Evolutionary conservation across 2,888 invertebrate species (phyloP).

Genomic region (Meghimatium bilineatum): DNA sequence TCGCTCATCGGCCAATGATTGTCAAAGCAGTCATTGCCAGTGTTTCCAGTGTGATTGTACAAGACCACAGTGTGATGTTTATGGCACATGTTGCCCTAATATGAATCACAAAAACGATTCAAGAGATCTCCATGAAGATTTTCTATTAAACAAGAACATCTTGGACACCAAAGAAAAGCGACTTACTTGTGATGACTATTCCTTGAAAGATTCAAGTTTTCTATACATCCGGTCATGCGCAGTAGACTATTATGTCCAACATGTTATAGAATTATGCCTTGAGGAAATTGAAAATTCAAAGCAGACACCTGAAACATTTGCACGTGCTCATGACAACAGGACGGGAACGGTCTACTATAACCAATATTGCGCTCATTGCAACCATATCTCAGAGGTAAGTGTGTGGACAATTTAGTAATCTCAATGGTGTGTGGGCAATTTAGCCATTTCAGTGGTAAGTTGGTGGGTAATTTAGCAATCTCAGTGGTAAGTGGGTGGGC

Average conservation of each 20-base stretch:
- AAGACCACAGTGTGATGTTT: constrained; percentile 21
- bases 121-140: not conserved
- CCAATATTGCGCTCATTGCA: constrained; percentile 17
- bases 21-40: not conserved
- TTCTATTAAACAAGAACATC: not conserved
- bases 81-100: constrained; percentile 31
- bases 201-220: not conserved
- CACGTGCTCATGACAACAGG: not conserved
- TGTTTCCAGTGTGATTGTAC: constrained; percentile 32
- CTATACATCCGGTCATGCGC: constrained; percentile 26
- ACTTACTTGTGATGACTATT: not conserved
- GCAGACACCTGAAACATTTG: constrained; percentile 4
- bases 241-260: not conserved
- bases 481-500: too few relatives aligned
- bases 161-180: not conserved
- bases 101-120: not conserved
- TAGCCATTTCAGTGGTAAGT: too few relatives aligned
- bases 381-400: constrained; percentile 7
- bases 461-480: too few relatives aligned
- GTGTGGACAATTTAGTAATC: too few relatives aligned
- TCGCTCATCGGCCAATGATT: not conserved
- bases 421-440: too few relatives aligned
- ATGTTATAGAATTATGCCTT: not conserved
- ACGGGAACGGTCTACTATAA: constrained; percentile 10
- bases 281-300: not conserved